phyloP scores from a whole-genome alignment of 2,113 vertebrate genomes.

The Himantopus leucocephalus region DNA sequence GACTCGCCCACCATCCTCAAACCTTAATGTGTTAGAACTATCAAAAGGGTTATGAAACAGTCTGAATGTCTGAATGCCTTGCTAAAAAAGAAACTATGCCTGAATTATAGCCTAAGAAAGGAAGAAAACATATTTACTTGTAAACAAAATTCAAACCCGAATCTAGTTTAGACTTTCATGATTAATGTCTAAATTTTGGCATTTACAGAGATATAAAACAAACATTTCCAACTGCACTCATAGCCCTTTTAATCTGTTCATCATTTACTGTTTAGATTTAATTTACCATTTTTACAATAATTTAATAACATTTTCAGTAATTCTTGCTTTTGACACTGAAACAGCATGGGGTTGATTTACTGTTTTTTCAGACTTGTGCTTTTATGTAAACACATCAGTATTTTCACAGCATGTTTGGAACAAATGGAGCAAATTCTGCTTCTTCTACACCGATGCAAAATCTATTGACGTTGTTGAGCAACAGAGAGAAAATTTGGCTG shows the following conservation, averaged over 20 bases:
- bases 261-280: constrained; percentile 13
- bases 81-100: background rate
- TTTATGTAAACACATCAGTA: constrained; percentile 57
- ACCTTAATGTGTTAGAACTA: background rate
- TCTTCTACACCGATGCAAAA: background rate
- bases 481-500: background rate
- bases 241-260: constrained; percentile 12
- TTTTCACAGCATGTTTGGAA: constrained; percentile 43
- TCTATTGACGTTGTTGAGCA: background rate
- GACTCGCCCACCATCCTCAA: background rate
- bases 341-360: constrained; percentile 53
- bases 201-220: background rate
- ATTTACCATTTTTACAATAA: constrained; percentile 20
- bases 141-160: background rate
- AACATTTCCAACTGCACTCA: background rate
- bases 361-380: constrained; percentile 35
- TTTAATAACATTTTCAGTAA: constrained; percentile 41
- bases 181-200: background rate
- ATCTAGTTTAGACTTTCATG: background rate
- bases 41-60: background rate
- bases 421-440: constrained; percentile 19
- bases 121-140: background rate
- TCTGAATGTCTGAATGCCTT: background rate
- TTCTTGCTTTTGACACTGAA: constrained; percentile 44
- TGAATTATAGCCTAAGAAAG: background rate